Evolutionary conservation across 2,888 invertebrate genomes (phyloP), one percentile per base, ranked within the genome.

Genomic region (Perizoma affinitatum): DNA sequence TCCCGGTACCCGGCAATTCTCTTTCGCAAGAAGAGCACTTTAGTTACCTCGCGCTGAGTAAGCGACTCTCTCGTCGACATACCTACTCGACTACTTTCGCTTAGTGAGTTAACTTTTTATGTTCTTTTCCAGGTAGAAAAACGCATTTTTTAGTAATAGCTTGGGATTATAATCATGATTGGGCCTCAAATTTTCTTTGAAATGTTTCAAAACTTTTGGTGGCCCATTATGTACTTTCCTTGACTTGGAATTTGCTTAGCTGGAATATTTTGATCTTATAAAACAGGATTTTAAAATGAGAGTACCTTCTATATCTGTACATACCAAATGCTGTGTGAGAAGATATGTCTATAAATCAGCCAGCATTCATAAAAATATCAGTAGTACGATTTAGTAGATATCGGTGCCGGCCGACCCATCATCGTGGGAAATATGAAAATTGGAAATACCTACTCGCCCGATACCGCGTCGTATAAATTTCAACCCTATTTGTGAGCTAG

Each of bases 401-500:
- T 76, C 48, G 54, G 34, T 41, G 7, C 7, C 38, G 6, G 68
- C 71, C 74, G 78, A 79, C 79, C 80, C 47, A 55, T 55, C 60
- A 75, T 73, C 80, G 82, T 79, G 83, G 81, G 84, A 90, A 89
- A 90, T 90, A 90, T 87, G 90, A 88, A 90, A 90, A 90, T 90
- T 90, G 90, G 89, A 87, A 88, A 87, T 76, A 76, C 6, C 6
- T 38, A 38, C 75, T 71, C 73, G 77, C 76, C 70, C 79, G 80
- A 80, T 82, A 80, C 77, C 76, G 76, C 76, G 79, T 73, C 80
- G 80, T 82, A 88, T 89, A 88, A 87, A 88, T 88, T 84, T 82
- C 78, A 70, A 71, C 79, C 83, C 82, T 84, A 87, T 88, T 88
- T 87, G 85, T 82, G 79, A 78, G 79, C 77, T 73, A 79, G 74